Evolutionary conservation across 2,888 invertebrate species (phyloP).

Genomic region (Chrysopilus asiliformis): DNA sequence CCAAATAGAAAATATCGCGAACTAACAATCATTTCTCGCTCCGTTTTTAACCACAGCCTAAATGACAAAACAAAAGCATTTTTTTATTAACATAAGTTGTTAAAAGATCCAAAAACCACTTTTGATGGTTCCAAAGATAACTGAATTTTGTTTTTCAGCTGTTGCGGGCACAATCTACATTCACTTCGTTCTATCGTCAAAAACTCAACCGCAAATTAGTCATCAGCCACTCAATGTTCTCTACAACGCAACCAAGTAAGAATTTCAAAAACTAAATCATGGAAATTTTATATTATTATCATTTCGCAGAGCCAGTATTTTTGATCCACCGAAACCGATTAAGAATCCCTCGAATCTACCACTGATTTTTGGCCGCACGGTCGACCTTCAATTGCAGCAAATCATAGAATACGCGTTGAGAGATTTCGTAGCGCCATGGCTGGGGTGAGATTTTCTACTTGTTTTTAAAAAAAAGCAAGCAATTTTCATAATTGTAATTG

Average conservation of each 20-base stretch:
- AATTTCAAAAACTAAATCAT: background rate
- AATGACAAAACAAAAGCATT: too few species aligned
- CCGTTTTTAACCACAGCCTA: too few species aligned
- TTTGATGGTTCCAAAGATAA: too few species aligned
- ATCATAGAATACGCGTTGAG: slow-evolving; percentile 64
- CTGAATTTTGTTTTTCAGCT: slow-evolving; percentile 26
- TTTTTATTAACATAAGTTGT: too few species aligned
- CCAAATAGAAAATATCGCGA: too few species aligned
- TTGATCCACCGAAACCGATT: slow-evolving; percentile 33
- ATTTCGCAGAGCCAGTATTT: slow-evolving; percentile 27
- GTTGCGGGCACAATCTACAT: slow-evolving; percentile 32
- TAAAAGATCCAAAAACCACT: too few species aligned
- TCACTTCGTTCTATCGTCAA: slow-evolving; percentile 31
- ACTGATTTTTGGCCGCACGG: slow-evolving; percentile 69
- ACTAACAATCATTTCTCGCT: too few species aligned
- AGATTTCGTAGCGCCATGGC: slow-evolving; percentile 68
- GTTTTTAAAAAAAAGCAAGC: background rate
- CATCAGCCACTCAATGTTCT: slow-evolving; percentile 29
- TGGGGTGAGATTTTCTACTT: slow-evolving; percentile 33
- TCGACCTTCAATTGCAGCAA: slow-evolving; percentile 72
- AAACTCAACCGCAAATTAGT: slow-evolving; percentile 26
- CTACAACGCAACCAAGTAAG: slow-evolving; percentile 34
- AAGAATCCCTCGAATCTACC: slow-evolving; percentile 47
- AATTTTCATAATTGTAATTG: slow-evolving; percentile 1
- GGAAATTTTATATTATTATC: background rate